phyloP scores from a whole-genome alignment of 2,113 vertebrate genomes.

The Cyrtonyx montezumae region DNA sequence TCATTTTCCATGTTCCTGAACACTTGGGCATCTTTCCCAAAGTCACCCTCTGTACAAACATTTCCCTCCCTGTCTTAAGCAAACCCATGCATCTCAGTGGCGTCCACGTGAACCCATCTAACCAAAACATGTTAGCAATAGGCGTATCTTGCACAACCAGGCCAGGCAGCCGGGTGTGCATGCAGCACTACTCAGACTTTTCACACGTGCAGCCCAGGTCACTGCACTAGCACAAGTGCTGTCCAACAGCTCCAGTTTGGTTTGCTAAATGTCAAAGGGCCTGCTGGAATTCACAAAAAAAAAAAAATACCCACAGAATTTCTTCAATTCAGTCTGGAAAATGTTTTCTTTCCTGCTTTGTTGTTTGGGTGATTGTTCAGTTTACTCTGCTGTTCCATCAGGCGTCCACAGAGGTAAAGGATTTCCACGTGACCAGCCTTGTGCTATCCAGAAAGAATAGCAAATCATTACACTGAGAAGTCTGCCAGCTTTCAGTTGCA shows the following conservation, averaged over 20 bases:
- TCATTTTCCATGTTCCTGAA: neutral
- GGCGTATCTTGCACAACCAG: fast-evolving
- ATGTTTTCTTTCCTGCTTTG: conserved; percentile 38
- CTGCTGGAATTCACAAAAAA: neutral
- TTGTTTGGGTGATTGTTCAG: neutral
- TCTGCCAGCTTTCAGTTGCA: fast-evolving
- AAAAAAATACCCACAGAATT: neutral
- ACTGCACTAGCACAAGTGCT: neutral
- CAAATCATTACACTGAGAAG: conserved; percentile 1
- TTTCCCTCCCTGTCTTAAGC: neutral
- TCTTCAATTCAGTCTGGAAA: conserved; percentile 23
- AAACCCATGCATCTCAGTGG: neutral
- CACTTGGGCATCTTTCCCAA: neutral
- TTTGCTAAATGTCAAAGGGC: neutral
- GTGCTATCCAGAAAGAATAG: conserved; percentile 16
- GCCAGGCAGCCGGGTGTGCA: too few relatives aligned
- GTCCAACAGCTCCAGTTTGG: neutral
- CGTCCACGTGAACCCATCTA: neutral
- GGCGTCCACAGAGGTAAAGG: neutral
- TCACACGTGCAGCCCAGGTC: fast-evolving
- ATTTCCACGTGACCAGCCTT: neutral
- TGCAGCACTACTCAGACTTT: neutral
- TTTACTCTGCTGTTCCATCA: conserved; percentile 30
- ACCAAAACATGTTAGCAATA: neutral
- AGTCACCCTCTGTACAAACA: too few relatives aligned